Evolutionary conservation across 2,113 vertebrate species (phyloP), one percentile per base, ranked within the genome.

Genomic region (Catharus fuscescens): DNA sequence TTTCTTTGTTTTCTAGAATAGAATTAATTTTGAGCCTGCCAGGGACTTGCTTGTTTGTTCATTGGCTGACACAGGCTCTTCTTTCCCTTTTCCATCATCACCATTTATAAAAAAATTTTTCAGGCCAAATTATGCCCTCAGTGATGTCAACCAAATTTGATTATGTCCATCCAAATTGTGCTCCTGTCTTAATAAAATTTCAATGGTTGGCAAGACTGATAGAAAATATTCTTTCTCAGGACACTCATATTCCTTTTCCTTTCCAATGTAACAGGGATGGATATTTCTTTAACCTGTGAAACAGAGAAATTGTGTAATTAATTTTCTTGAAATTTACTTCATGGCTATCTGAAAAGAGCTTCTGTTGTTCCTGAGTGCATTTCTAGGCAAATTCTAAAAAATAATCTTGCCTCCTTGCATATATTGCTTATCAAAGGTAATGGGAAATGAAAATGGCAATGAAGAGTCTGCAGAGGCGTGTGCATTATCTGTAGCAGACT

Each of bases 1-100:
- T 93, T 82, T 91, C 36, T 95, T 95, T 74, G 26, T 88, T 89
- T 89, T 84, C 77, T 31, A 57, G 69, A 81, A 34, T 20, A 80
- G 48, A 84, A 87, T 82, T 90, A 3, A n/a, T 87, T 89, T 87
- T 9, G 9, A 88, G 53, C 65, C 66, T 93, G 31, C 18, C 31
- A 85, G 53, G 45, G 57, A 76, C 65, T 79, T 74, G 48, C 28
- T 91, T 78, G 17, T 62, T 92, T 74, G 15, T 56, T 91, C 38
- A 19, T 86, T 1, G 2, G 18, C 64, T 91, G 81, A 80, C 31
- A 79, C 18, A 56, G 82, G 28, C 40, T 67, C 19, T 82, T 91
- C 74, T 77, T 80, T 80, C 28, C 59, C 9, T 83, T 93, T 82
- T 93, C 87, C 31, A 60, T 94, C 79, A 91, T 77, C 54, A 36